Base-by-base conservation (phyloP, 2,113 vertebrate genomes). In the Zosterops lateralis region DNA sequence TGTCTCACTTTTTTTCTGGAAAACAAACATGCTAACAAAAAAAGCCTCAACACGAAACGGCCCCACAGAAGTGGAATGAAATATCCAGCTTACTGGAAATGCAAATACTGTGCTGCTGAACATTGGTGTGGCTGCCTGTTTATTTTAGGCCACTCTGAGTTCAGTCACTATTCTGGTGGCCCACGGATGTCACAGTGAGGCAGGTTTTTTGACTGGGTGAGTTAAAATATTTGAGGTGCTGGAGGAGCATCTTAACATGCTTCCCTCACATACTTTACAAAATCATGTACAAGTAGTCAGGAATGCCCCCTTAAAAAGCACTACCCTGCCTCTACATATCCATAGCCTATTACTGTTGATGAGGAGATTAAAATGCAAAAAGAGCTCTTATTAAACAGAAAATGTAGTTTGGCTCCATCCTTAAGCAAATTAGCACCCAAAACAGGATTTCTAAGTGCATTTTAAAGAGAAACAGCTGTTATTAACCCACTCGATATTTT, bases 401-500 rank as follows among this genome's bases (percentile, higher is more conserved):
- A 92, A 91, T 75, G 71, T 36, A 75, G 21, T 79, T 79, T 57
- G 79, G 62, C 58, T 89, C 56, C 32, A 66, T 60, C 72, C 38
- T 77, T 58, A 83, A 80, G 40, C 44, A 77, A 90, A 86, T 86
- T 50, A 95, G 68, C 48, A 74, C 56, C 68, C 56, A 51, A 86
- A 93, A 77, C 36, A 44, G 24, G n/a, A 86, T 88, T 74, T 86
- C 44, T 86, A 92, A 77, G 32, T 71, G 71, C 21, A 47, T 71
- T 87, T 90, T 90, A 80, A 96, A 87, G 47, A 90, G 76, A 51
- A 83, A 80, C 32, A 73, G 62, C 18, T 79, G 19, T 67, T 92
- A 88, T 73, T 94, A 91, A 86, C 26, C 16, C 45, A 80, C 64
- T 47, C 58, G 47, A 51, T 73, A 76, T 66, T 83, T 68, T 40